Conservation (phyloP, 2,888 invertebrate genomes). For the Netelia melanura region DNA sequence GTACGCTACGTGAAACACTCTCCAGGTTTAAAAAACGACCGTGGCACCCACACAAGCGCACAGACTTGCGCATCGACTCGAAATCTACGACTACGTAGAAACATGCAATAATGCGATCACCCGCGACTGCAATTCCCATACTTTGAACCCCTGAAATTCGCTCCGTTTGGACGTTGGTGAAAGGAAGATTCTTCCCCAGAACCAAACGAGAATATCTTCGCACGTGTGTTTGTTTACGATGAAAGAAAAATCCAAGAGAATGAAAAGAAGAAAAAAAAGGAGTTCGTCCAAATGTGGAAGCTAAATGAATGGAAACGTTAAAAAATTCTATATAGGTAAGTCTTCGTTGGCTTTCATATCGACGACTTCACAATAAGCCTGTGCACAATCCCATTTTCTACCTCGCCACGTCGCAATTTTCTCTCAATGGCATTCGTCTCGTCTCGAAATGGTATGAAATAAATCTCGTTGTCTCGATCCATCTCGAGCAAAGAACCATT, state of each 20-base stretch:
- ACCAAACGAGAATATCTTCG: conserved; percentile 6
- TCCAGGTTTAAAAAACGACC: not conserved
- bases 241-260: not conserved
- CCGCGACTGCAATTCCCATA: conserved; percentile 36
- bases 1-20: not conserved
- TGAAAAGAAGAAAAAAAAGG: not conserved
- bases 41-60: not conserved
- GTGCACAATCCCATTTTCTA: not conserved
- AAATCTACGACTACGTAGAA: not conserved
- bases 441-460: too few species aligned
- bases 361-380: not conserved
- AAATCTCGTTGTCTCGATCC: not conserved
- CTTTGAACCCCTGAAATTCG: conserved; percentile 11
- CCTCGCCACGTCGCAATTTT: not conserved
- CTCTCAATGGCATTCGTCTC: too few species aligned
- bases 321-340: conserved; percentile 15
- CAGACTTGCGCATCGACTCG: not conserved
- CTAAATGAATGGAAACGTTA: conserved; percentile 13
- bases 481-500: not conserved
- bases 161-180: conserved; percentile 32
- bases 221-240: not conserved
- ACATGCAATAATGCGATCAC: conserved; percentile 55
- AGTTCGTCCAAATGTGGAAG: conserved; percentile 42
- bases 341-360: conserved; percentile 1
- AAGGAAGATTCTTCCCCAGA: conserved; percentile 41